Evolutionary conservation across 2,113 vertebrate species (phyloP).

Genomic region (Spermophilus dauricus): DNA sequence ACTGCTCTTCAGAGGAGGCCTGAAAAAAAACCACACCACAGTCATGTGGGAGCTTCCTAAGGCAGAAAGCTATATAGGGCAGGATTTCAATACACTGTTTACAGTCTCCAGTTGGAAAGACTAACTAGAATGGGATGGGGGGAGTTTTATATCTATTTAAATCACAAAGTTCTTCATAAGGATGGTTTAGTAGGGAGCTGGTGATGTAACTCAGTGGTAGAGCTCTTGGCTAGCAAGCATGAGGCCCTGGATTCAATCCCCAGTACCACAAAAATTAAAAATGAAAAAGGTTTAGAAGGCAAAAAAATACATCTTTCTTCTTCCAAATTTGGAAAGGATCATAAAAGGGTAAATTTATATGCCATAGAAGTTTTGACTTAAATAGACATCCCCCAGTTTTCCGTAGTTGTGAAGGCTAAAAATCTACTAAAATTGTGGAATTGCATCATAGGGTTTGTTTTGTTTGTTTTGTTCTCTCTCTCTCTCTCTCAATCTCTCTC

Average conservation of each 20-base stretch:
- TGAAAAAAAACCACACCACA: neutral
- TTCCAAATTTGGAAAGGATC: neutral
- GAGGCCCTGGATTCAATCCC: too few relatives aligned
- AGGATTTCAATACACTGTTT: neutral
- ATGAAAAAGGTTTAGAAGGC: neutral
- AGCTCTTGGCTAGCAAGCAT: too few relatives aligned
- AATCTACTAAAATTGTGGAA: neutral
- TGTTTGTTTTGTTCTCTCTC: too few relatives aligned
- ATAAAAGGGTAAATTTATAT: neutral
- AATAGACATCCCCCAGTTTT: neutral
- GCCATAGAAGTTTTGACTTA: neutral
- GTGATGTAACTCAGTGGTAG: neutral
- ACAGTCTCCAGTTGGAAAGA: neutral
- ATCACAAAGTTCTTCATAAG: slow-evolving; percentile 3
- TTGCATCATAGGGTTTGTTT: neutral
- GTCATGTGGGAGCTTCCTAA: neutral
- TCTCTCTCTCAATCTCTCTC: neutral
- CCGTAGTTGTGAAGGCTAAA: neutral
- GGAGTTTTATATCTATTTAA: neutral
- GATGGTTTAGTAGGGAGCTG: neutral
- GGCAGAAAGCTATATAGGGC: neutral
- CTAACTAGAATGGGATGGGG: too few relatives aligned
- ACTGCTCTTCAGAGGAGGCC: neutral
- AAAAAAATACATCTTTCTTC: neutral
- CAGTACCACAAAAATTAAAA: too few relatives aligned